Conservation (phyloP, 1,140 invertebrate genomes). For the Micrasema minimum region DNA sequence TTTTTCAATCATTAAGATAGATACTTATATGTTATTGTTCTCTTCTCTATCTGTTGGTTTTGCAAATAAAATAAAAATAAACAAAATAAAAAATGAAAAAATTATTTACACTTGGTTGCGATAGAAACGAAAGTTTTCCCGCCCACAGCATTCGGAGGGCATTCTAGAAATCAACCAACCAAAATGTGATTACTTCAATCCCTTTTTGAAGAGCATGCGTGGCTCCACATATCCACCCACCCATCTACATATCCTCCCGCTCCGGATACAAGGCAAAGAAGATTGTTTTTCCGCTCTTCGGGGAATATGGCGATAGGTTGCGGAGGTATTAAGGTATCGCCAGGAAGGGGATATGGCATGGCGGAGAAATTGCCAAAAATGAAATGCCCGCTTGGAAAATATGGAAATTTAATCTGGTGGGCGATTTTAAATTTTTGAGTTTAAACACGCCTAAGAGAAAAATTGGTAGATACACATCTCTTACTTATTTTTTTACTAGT, state of each 20-base stretch:
- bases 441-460: too few relatives aligned
- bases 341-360: background rate
- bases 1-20: too few relatives aligned
- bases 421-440: constrained; percentile 20
- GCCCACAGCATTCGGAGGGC: constrained; percentile 19
- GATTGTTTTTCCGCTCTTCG: constrained; percentile 50
- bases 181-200: constrained; percentile 55
- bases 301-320: constrained; percentile 45
- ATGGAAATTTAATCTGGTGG: constrained; percentile 36
- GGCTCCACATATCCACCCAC: constrained; percentile 17
- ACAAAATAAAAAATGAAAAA: too few relatives aligned
- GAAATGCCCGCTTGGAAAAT: constrained; percentile 36
- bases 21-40: too few relatives aligned
- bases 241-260: constrained; percentile 41
- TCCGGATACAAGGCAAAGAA: constrained; percentile 47
- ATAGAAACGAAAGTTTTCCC: background rate
- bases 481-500: too few relatives aligned
- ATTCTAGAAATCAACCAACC: constrained; percentile 53
- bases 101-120: too few relatives aligned
- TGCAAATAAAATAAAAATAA: too few relatives aligned
- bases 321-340: constrained; percentile 25
- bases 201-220: constrained; percentile 53
- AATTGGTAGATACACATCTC: background rate
- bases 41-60: too few relatives aligned
- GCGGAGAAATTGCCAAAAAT: constrained; percentile 26